Evolutionary conservation across 2,888 invertebrate genomes (phyloP), one percentile per base, ranked within the genome.

Genomic region (Frankliniella intonsa): DNA sequence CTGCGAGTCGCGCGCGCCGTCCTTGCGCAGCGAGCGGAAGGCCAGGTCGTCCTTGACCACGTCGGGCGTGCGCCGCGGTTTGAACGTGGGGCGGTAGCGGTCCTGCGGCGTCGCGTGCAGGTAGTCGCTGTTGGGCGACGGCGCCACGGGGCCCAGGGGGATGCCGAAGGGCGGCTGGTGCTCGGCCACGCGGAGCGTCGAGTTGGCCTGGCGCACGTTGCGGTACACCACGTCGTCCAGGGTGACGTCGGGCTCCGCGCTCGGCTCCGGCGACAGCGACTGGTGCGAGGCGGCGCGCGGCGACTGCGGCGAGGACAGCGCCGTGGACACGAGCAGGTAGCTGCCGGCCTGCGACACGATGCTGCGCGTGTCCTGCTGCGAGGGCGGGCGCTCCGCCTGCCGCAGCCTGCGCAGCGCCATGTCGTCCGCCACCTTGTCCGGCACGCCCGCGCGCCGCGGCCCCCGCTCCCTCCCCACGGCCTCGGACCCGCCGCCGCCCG

Each of bases 141-240:
- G 92, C 0, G 94, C 91, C 38, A 96, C 93, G 17, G 96, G 96
- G 3, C 95, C 95, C 65, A 96, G 87, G 0, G 97, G 97, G 86
- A 97, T 97, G 27, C 97, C 97, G 87, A 97, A 97, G 0, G 94
- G 96, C 65, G 95, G 96, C 86, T 97, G 97, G 22, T 94, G 94
- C 82, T 96, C 96, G 5, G 92, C 86, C 10, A 93, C 91, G 87
- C 92, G 93, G 14, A 88, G 85, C 5, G 87, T 91, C 86, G 92
- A 93, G 85, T 95, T 96, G 14, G 93, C 93, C 87, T 94, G 92
- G 86, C 93, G 93, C 83, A 95, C 92, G 86, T 92, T 95, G 85
- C 96, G 91, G 87, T 93, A 95, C 55, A 94, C 93, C 14, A 96
- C 94, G 88, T 97, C 97, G 86, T 97, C 97, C 82, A 92, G 90